phyloP scores from a whole-genome alignment of 2,797 vertebrate genomes.

The Argyrosomus regius region DNA sequence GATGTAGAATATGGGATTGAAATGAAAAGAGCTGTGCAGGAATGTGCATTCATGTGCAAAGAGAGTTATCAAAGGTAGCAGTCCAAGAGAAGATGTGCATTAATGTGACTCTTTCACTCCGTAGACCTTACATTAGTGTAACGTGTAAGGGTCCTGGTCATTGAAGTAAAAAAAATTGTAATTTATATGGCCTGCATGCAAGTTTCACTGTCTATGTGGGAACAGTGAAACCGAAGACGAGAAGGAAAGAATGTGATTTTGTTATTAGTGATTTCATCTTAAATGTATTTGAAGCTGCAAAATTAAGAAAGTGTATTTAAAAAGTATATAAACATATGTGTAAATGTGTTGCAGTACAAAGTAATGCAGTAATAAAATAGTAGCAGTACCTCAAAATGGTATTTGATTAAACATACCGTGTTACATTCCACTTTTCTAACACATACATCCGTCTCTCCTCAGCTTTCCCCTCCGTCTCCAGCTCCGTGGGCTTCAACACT shows the following conservation, averaged over 20 bases:
- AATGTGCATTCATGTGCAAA: no score
- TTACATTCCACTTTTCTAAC: neutral
- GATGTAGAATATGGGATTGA: no score
- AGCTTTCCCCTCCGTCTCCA: constrained; percentile 44
- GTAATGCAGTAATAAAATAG: neutral
- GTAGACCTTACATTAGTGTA: no score
- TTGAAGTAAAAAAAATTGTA: neutral
- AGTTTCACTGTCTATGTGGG: no score
- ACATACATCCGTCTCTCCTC: constrained; percentile 19
- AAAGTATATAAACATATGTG: neutral
- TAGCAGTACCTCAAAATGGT: neutral
- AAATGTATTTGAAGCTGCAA: neutral
- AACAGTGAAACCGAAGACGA: neutral
- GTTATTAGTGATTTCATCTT: neutral
- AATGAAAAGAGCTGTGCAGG: no score
- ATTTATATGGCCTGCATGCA: neutral
- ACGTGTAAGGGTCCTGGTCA: no score
- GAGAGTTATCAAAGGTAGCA: no score
- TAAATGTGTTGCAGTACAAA: neutral
- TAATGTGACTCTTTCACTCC: no score
- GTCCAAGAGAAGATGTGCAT: no score
- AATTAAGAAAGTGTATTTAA: neutral
- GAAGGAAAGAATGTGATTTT: neutral
- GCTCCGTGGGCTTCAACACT: constrained; percentile 55
- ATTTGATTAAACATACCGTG: neutral